phyloP scores from a whole-genome alignment of 2,888 invertebrate species.

The Dendrolimus pini region DNA sequence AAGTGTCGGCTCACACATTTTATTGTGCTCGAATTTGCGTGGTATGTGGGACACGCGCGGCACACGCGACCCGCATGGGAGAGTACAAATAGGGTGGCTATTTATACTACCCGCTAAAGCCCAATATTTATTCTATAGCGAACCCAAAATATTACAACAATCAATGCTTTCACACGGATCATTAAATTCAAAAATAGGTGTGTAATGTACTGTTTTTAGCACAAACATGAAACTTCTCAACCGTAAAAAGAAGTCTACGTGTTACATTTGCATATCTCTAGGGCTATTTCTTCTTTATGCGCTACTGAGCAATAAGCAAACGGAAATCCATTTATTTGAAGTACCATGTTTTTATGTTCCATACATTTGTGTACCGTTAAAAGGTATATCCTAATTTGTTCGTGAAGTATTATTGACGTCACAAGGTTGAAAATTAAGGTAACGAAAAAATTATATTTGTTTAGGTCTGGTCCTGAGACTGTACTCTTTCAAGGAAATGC shows the following conservation, averaged over 20 bases:
- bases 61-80: slow-evolving; percentile 69
- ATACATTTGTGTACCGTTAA: too few species aligned
- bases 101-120: neutral
- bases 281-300: neutral
- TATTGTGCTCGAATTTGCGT: slow-evolving; percentile 60
- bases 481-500: too few species aligned
- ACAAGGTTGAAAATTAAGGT: too few species aligned
- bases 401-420: too few species aligned
- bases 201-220: slow-evolving; percentile 7
- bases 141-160: neutral
- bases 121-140: neutral
- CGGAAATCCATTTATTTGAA: neutral
- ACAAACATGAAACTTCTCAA: slow-evolving; percentile 11
- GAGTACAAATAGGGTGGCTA: slow-evolving; percentile 22
- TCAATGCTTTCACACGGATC: neutral
- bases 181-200: neutral
- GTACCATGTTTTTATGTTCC: too few species aligned
- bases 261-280: neutral
- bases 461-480: too few species aligned
- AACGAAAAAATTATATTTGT: too few species aligned
- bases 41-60: slow-evolving; percentile 66
- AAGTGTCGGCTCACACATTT: slow-evolving; percentile 49
- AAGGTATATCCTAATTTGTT: too few species aligned
- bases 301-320: neutral
- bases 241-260: slow-evolving; percentile 6